A percentile compares a stretch with the other conserved stretches of the same genome.
Evolutionary conservation across 2,888 invertebrate genomes (phyloP).

Genomic region (Microchrysa polita): DNA sequence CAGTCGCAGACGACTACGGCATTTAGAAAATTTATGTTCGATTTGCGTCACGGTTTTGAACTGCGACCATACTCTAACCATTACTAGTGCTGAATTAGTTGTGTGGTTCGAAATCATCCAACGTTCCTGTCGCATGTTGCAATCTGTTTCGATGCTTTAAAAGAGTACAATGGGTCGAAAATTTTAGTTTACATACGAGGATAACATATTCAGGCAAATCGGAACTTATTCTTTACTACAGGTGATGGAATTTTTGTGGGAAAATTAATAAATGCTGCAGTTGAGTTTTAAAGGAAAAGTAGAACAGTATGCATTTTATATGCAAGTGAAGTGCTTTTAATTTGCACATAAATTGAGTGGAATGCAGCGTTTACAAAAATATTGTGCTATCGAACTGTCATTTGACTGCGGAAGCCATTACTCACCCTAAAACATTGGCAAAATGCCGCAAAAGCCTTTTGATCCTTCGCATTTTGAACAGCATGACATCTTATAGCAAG

Average conservation of each 20-base stretch:
- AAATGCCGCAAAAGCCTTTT: too few species aligned
- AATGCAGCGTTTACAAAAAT: too few species aligned
- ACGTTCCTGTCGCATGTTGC: neutral
- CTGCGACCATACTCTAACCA: neutral
- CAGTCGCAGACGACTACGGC: slow-evolving; percentile 36
- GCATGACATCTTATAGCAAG: too few species aligned
- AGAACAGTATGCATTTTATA: too few species aligned
- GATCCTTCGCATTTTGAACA: too few species aligned
- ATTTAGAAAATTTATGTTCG: slow-evolving; percentile 35
- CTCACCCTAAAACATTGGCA: too few species aligned
- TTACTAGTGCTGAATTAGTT: neutral
- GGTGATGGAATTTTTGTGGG: slow-evolving; percentile 23
- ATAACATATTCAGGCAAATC: neutral
- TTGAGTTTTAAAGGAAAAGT: too few species aligned
- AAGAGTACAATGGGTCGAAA: neutral
- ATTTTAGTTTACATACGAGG: neutral
- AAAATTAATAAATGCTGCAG: too few species aligned
- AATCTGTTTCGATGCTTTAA: neutral
- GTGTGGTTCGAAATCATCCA: neutral
- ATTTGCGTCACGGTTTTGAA: slow-evolving; percentile 14
- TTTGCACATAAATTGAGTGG: too few species aligned
- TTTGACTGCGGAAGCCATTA: too few species aligned
- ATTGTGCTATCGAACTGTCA: too few species aligned
- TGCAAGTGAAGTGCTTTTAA: too few species aligned
- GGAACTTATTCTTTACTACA: slow-evolving; percentile 26